Evolutionary conservation across 1,140 invertebrate species (phyloP).

Genomic region (Drosophila tsacasi): DNA sequence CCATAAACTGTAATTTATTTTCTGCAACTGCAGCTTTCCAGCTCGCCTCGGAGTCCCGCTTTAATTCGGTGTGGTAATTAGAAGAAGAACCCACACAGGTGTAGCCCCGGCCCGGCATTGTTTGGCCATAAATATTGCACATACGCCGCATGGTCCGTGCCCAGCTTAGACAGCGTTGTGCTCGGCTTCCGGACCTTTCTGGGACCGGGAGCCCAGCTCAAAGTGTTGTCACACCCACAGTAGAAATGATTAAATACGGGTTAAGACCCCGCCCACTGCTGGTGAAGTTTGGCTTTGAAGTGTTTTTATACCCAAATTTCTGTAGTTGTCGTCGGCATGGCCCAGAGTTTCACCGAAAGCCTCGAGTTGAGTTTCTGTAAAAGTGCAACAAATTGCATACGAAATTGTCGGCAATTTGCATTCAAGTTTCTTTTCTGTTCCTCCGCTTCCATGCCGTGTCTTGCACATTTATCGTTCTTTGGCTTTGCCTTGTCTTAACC

Average conservation of each 20-base stretch:
- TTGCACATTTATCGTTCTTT: constrained; percentile 50
- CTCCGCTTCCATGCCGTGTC: constrained; percentile 16
- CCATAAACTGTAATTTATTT: constrained; percentile 69
- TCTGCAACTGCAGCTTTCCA: constrained; percentile 20
- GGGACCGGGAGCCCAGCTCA: not conserved
- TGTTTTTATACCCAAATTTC: constrained; percentile 6
- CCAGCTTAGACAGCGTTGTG: constrained; percentile 3
- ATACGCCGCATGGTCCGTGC: constrained; percentile 52
- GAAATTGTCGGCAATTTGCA: constrained; percentile 73
- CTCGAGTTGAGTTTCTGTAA: constrained; percentile 10
- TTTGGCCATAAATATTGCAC: constrained; percentile 48
- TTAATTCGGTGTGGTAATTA: constrained; percentile 53
- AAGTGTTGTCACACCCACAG: constrained; percentile 22
- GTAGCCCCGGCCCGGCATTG: constrained; percentile 4
- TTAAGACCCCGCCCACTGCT: not conserved
- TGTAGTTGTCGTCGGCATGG: constrained; percentile 8
- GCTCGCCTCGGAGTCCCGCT: constrained; percentile 2
- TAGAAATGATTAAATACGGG: constrained; percentile 18
- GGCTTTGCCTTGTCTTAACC: constrained; percentile 18
- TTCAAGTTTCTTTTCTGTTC: constrained; percentile 39
- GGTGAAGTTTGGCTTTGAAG: constrained; percentile 11
- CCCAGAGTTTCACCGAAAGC: constrained; percentile 10
- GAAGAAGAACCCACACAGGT: constrained; percentile 55
- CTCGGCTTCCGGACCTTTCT: constrained; percentile 15
- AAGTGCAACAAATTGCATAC: constrained; percentile 68